A percentile compares a stretch with the other conserved stretches of the same genome.
Conservation (phyloP, 2,888 invertebrate genomes). For the Tromatobia lineatoria region DNA sequence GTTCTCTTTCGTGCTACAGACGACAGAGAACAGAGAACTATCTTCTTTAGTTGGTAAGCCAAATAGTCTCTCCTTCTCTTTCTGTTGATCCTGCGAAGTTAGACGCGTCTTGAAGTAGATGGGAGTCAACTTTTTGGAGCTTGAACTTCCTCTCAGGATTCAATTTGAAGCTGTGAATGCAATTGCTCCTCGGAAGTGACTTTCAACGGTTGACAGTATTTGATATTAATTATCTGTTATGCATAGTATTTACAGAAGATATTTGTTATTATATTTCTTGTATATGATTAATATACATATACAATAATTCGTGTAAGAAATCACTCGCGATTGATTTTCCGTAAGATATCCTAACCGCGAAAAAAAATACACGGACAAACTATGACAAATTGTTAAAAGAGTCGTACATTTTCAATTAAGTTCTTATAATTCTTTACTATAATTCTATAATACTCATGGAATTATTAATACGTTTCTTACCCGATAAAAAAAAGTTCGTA, state of each 20-base stretch:
- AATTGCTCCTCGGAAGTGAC: not conserved
- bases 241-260: not conserved
- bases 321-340: too few relatives aligned
- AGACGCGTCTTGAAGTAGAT: not conserved
- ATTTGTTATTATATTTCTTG: not conserved
- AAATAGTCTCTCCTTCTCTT: not conserved
- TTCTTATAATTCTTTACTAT: too few relatives aligned
- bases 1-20: conserved; percentile 3
- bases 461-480: too few relatives aligned
- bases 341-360: too few relatives aligned
- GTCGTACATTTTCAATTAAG: too few relatives aligned
- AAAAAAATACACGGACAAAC: too few relatives aligned
- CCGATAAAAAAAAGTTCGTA: too few relatives aligned
- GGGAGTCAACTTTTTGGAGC: not conserved
- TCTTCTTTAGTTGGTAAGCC: conserved; percentile 20
- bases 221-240: not conserved
- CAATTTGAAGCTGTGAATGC: not conserved
- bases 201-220: not conserved
- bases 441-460: too few relatives aligned
- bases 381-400: too few relatives aligned
- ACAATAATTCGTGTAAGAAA: too few relatives aligned
- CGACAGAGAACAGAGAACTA: not conserved
- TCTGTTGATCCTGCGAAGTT: not conserved
- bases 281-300: not conserved
- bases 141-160: conserved; percentile 3